Evolutionary conservation across 2,888 invertebrate species (phyloP).

Genomic region (Eretmocerus hayati): DNA sequence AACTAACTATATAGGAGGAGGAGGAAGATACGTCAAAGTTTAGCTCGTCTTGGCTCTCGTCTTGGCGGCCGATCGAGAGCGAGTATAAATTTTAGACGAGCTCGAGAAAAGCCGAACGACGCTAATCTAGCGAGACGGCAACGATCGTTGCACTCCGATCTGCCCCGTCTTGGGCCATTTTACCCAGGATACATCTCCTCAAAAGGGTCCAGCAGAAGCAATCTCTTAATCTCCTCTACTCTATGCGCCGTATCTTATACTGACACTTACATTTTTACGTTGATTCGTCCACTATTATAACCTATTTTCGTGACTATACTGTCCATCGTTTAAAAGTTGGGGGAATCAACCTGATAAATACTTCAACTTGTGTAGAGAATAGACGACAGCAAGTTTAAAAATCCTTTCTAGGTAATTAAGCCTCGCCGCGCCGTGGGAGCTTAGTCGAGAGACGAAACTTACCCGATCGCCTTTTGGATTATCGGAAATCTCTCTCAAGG

Average conservation of each 20-base stretch:
- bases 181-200: neutral
- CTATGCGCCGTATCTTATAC: neutral
- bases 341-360: conserved; percentile 18
- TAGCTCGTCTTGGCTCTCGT: neutral
- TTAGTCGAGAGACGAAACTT: neutral
- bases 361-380: neutral
- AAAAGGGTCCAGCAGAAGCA: conserved; percentile 9
- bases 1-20: too few relatives aligned
- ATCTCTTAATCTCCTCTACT: conserved; percentile 19
- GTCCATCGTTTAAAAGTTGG: conserved; percentile 5
- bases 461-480: neutral
- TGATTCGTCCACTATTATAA: conserved; percentile 8
- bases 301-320: neutral
- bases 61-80: conserved; percentile 8
- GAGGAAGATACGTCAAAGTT: conserved; percentile 9
- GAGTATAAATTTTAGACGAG: conserved; percentile 20
- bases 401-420: conserved; percentile 17
- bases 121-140: conserved; percentile 21
- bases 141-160: conserved; percentile 14
- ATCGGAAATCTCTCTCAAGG: too few relatives aligned
- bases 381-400: conserved; percentile 9
- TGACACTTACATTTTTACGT: too few relatives aligned
- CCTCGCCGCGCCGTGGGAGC: too few relatives aligned
- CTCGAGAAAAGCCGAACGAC: conserved; percentile 18
- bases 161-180: neutral